Conservation (phyloP, 2,113 vertebrate genomes). For the Todiramphus saurophagus region DNA sequence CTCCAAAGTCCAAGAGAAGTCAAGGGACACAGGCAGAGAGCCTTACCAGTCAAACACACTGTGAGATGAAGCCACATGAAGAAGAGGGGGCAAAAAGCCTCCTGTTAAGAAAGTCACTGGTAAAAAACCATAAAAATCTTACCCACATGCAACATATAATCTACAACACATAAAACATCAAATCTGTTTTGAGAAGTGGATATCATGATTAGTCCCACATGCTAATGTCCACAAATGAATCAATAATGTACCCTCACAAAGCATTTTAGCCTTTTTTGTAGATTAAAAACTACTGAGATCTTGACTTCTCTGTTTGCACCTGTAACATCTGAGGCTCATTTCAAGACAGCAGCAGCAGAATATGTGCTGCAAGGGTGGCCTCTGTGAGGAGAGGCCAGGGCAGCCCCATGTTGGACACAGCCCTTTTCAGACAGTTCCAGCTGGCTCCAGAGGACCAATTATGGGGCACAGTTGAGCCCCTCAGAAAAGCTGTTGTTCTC, state of each 20-base stretch:
- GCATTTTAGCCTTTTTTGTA: neutral
- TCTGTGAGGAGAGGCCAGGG: neutral
- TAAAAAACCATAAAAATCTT: neutral
- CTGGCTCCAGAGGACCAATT: neutral
- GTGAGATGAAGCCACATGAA: rapidly evolving
- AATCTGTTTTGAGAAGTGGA: neutral
- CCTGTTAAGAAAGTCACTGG: neutral
- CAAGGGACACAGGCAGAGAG: neutral
- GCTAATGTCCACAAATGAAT: neutral
- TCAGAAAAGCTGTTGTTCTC: neutral
- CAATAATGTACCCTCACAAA: neutral
- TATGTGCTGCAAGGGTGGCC: neutral
- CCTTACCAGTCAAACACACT: neutral
- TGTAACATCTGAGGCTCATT: neutral
- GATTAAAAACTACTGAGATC: neutral
- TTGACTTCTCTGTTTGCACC: neutral
- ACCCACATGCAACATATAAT: neutral
- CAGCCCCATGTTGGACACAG: neutral
- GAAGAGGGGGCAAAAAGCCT: neutral
- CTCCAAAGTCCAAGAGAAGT: neutral
- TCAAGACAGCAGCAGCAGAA: neutral
- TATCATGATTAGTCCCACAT: neutral
- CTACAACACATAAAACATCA: neutral
- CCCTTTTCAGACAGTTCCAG: neutral
- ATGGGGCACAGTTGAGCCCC: neutral